Evolutionary conservation across 2,113 vertebrate genomes (phyloP).

Genomic region (Callipepla californica): DNA sequence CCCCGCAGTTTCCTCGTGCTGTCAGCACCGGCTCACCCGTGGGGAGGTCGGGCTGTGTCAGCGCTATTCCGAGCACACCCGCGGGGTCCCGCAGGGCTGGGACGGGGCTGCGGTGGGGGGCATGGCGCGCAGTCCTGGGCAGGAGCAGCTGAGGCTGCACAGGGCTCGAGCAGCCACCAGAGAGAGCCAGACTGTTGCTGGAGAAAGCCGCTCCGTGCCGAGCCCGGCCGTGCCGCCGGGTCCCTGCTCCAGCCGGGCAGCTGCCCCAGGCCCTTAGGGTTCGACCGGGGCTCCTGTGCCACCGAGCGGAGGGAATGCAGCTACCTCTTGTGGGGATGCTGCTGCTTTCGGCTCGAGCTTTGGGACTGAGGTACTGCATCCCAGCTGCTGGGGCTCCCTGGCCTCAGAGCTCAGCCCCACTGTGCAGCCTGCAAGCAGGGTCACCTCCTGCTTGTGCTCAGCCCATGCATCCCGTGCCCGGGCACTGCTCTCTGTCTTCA

Average conservation of each 20-base stretch:
- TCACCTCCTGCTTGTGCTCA: not conserved
- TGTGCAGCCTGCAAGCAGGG: accelerated
- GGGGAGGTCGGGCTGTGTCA: no score
- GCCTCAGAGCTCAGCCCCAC: not conserved
- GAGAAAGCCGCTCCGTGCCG: not conserved
- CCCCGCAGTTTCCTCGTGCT: not conserved
- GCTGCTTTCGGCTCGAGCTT: not conserved
- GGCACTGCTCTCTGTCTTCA: not conserved
- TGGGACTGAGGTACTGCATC: not conserved
- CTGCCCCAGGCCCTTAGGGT: no score
- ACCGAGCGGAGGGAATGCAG: not conserved
- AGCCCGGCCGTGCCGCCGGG: not conserved
- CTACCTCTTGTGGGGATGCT: not conserved
- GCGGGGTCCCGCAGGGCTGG: not conserved
- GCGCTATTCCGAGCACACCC: not conserved
- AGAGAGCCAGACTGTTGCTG: constrained; percentile 66
- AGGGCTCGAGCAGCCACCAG: constrained; percentile 61
- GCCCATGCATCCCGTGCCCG: not conserved
- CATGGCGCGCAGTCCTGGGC: not conserved
- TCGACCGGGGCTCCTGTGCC: not conserved
- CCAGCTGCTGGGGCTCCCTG: accelerated
- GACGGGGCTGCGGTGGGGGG: not conserved
- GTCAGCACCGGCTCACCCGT: not conserved
- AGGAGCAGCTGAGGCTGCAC: constrained; percentile 11
- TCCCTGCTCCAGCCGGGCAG: not conserved